Base-by-base conservation (phyloP, 2,797 vertebrate species). In the Lagocephalus sceleratus region DNA sequence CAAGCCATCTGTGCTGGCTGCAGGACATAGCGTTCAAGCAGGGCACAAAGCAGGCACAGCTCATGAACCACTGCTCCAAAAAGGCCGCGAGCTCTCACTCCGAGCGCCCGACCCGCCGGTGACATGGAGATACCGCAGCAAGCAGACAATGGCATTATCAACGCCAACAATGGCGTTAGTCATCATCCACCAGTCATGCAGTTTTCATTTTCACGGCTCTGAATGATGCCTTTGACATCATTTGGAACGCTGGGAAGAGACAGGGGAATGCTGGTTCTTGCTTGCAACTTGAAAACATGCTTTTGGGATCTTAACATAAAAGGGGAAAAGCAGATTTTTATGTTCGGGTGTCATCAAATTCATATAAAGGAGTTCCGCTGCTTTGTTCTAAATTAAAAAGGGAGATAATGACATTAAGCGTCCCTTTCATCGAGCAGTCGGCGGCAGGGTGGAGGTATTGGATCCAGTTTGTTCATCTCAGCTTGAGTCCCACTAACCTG, bases 1-100 rank as follows among this genome's bases (percentile, higher is more conserved):
- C 75, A 86, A 73, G 75, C 84, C 88, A 87, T 89, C 84, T 89
- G 88, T 46, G 68, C 72, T 74, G 68, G 82, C 82, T 83, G 49
- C 38, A 21, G 80, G 84, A 88, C 69, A 84, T 82, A 71, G 81
- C 76, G 72, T 73, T 83, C 67, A 78, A 44, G 64, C 74, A 68
- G 60, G 62, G 71, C 73, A 71, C 61, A 58, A 59, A 75, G 63
- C 57, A 75, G 71, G 43, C 73, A 68, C 40, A 49, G 38, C 66
- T 81, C 54, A 67, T 63, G 43, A 41, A 57, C 43, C 22, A 48
- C 40, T n/a, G n/a, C 60, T 78, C 67, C 55, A 70, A 63, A 75
- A 51, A 65, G 44, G 51, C 59, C 70, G 60, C 61, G 63, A 76
- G 73, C 58, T 77, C 75, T 73, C 50, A 58, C 63, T 73, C 17